These are phyloP conservation scores for Adelosebastes latens DNA, from an alignment of 2,797 vertebrate species.

Conservation along the genomic window DNA sequence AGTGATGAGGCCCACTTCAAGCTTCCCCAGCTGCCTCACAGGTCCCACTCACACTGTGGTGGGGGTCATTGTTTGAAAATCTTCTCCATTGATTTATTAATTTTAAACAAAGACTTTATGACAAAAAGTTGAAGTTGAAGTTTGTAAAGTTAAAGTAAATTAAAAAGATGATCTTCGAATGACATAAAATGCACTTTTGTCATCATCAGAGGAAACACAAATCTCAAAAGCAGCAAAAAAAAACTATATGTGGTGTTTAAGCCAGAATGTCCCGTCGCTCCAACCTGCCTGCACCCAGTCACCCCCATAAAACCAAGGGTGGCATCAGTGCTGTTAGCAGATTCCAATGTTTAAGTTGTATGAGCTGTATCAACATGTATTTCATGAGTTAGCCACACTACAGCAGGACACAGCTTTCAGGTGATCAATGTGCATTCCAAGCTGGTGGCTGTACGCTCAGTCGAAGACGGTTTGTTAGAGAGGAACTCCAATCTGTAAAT, in stretches of 20 bases:
- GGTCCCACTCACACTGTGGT: not conserved
- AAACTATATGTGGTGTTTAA: not conserved
- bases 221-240: not conserved
- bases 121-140: not conserved
- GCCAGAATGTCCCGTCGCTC: not conserved
- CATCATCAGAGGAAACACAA: not conserved
- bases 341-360: too few relatives aligned
- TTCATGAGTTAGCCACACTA: too few relatives aligned
- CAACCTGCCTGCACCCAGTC: not conserved
- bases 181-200: too few relatives aligned
- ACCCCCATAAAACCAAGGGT: too few relatives aligned
- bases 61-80: not conserved
- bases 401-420: too few relatives aligned
- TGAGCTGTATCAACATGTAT: too few relatives aligned
- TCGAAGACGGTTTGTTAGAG: too few relatives aligned
- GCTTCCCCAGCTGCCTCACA: not conserved
- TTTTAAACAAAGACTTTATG: not conserved
- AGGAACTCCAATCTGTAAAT: not conserved
- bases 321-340: too few relatives aligned
- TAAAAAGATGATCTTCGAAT: not conserved
- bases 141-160: too few relatives aligned
- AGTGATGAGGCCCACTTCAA: not conserved
- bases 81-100: not conserved
- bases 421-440: too few relatives aligned
- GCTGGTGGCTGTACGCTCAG: too few relatives aligned